phyloP scores from a whole-genome alignment of 1,140 invertebrate species.

The Lepidotrigona ventralis region DNA sequence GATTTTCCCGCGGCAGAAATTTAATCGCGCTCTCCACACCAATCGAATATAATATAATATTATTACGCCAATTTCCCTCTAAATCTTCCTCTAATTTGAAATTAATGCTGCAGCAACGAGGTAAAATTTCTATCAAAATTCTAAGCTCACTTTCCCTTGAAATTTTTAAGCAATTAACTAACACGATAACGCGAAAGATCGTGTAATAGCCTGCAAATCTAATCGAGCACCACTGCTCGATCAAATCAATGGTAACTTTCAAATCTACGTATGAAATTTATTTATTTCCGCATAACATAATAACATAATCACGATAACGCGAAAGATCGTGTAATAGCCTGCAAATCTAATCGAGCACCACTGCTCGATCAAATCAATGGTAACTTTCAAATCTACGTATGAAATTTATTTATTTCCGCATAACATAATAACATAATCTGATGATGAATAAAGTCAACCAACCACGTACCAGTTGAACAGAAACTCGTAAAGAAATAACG shows the following conservation, averaged over 20 bases:
- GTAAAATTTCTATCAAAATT: background rate
- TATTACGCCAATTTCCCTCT: background rate
- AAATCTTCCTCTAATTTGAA: background rate
- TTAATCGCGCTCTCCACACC: slow-evolving; percentile 13
- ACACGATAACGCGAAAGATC: background rate
- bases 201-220: background rate
- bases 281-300: background rate
- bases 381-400: no score
- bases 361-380: background rate
- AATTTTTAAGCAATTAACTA: background rate
- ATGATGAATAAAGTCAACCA: background rate
- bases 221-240: background rate
- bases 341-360: background rate
- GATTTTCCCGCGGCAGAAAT: slow-evolving; percentile 2
- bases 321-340: background rate
- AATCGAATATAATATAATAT: background rate
- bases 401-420: no score
- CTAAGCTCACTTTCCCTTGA: background rate
- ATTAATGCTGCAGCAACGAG: no score
- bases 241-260: no score
- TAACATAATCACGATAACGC: no score
- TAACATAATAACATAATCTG: background rate
- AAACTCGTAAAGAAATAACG: background rate
- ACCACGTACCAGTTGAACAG: background rate
- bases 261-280: no score